phyloP scores from a whole-genome alignment of 2,797 vertebrate species.

The Balearica regulorum region DNA sequence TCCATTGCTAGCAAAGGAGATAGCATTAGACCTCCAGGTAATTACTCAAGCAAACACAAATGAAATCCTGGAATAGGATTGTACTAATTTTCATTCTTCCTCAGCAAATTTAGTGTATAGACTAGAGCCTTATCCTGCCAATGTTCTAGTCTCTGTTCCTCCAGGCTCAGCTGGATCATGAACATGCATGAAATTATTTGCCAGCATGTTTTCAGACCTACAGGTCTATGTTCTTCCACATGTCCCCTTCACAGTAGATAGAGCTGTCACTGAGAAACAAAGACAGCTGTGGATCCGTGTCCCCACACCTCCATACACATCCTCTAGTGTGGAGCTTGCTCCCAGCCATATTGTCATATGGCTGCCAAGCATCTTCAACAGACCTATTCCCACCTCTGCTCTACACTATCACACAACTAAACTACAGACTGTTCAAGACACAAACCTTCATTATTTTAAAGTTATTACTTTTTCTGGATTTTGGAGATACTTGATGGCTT shows the following conservation, averaged over 20 bases:
- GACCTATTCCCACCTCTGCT: neutral
- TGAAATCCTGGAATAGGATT: neutral
- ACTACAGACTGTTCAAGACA: neutral
- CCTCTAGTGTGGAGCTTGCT: neutral
- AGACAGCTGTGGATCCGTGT: neutral
- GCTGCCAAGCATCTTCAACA: neutral
- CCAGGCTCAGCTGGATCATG: neutral
- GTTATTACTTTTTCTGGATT: neutral
- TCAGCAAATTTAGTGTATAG: neutral
- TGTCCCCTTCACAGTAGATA: neutral
- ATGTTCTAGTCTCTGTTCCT: neutral
- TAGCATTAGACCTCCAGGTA: neutral
- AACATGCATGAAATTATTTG: neutral
- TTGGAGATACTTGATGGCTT: neutral
- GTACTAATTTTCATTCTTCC: neutral
- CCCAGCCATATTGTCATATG: neutral
- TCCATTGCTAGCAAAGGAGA: neutral
- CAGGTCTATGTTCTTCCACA: neutral
- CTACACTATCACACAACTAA: neutral
- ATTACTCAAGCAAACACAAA: neutral
- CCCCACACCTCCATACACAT: neutral
- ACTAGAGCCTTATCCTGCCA: neutral
- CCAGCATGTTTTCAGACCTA: neutral
- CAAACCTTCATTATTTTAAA: neutral
- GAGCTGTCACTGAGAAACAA: neutral